Evolutionary conservation across 2,797 vertebrate genomes (phyloP), one percentile per base, ranked within the genome.

Genomic region (Parauchenoglanis punctatus): DNA sequence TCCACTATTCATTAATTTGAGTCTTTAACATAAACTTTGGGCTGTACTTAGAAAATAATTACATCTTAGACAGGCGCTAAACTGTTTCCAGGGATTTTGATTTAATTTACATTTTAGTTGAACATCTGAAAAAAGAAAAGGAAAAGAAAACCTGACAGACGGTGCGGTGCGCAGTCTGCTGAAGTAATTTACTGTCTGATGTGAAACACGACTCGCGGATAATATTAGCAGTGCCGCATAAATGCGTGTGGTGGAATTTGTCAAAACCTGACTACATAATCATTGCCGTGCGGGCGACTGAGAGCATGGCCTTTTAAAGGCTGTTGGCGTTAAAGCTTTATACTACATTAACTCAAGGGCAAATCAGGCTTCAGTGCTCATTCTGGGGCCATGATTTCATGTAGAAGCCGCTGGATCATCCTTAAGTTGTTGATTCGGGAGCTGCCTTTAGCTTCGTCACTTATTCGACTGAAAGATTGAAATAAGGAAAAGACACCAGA

Each of bases 221-320:
- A 63, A 81, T 82, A 82, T 82, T 65, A 82, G 59, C 23, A 40
- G 31, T n/a, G 78, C 40, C 7, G 15, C 59, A 49, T n/a, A 46
- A 82, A 59, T 59, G 11, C 25, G n/a, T 31, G n/a, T 20, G 81
- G 59, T 40, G 63, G 40, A 81, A 65, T 81, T 44, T 65, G 59
- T 63, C 20, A 46, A 49, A 81, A 1, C 28, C 59, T 81, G 58
- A 63, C 80, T 49, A n/a, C 78, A 63, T 63, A 63, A 63, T 63
- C 58, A 63, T 5, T 23, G 8, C 17, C 28, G 23, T 23, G 12
- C 76, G 58, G 18, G 76, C 28, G 63, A 13, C 78, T 61, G 35
- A 46, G 23, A 25, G 12, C 23, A 44, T 15, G 54, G 28, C 35
- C 61, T 81, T 81, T 46, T 63, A 1, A 81, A 52, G 44, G 7